A percentile compares a stretch with the other conserved stretches of the same genome.
Conservation (phyloP, 2,888 invertebrate genomes). For the Agonum fuliginosum region DNA sequence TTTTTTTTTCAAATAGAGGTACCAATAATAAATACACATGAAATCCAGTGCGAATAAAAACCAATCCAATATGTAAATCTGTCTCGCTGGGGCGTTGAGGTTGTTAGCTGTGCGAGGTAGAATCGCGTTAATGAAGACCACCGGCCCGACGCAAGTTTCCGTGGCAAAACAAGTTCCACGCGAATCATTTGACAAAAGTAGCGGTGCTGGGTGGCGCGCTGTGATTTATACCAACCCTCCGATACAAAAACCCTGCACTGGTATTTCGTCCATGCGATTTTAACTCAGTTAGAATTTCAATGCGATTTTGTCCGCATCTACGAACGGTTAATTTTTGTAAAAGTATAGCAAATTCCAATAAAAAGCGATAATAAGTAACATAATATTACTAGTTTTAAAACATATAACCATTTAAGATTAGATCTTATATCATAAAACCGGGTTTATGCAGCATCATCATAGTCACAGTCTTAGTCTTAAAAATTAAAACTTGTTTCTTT, state of each 20-base stretch:
- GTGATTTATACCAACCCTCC: constrained; percentile 36
- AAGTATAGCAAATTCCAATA: too few species aligned
- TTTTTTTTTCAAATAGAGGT: constrained; percentile 3
- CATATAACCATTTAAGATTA: too few species aligned
- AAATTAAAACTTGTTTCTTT: too few species aligned
- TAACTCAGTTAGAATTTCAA: too few species aligned
- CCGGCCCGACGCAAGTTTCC: constrained; percentile 7
- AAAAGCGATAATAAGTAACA: too few species aligned
- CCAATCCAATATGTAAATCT: constrained; percentile 2
- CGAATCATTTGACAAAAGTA: constrained; percentile 31
- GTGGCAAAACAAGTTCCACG: constrained; percentile 21
- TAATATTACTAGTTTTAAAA: too few species aligned
- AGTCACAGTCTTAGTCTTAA: too few species aligned
- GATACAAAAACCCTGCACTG: constrained; percentile 19
- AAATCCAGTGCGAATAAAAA: not conserved
- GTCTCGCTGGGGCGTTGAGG: constrained; percentile 1
- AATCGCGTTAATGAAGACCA: constrained; percentile 26
- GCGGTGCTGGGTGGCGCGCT: constrained; percentile 10
- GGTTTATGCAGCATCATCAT: too few species aligned
- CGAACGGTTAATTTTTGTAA: too few species aligned
- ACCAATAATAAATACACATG: constrained; percentile 2
- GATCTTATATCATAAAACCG: too few species aligned
- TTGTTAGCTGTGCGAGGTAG: not conserved
- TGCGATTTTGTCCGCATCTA: too few species aligned
- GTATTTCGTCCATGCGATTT: too few species aligned